Conservation (phyloP, 2,888 invertebrate species). For the Miltochrista miniata region DNA sequence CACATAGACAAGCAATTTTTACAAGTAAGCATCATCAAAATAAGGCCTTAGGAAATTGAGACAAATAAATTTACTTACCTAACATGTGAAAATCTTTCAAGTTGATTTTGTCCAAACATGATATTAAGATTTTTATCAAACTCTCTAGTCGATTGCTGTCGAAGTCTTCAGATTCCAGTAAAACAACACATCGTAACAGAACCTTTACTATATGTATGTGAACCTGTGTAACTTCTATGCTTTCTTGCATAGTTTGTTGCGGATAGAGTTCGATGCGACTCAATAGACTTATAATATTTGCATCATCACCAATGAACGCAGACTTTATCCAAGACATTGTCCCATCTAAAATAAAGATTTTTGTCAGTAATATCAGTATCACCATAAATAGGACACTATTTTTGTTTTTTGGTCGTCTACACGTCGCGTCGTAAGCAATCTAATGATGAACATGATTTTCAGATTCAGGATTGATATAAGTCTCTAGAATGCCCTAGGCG, state of each 20-base stretch:
- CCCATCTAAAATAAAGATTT: slow-evolving; percentile 35
- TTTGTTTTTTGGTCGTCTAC: too few species aligned
- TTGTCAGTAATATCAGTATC: too few species aligned
- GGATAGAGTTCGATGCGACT: slow-evolving; percentile 64
- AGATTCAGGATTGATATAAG: too few species aligned
- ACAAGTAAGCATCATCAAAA: too few species aligned
- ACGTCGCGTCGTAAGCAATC: too few species aligned
- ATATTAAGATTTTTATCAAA: slow-evolving; percentile 65
- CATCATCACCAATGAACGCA: slow-evolving; percentile 64
- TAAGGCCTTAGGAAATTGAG: too few species aligned
- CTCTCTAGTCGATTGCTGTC: slow-evolving; percentile 61
- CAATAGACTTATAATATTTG: slow-evolving; percentile 60
- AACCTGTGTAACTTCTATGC: slow-evolving; percentile 67
- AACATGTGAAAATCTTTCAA: slow-evolving; percentile 76
- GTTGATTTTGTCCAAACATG: slow-evolving; percentile 68
- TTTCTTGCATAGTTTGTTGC: slow-evolving; percentile 64
- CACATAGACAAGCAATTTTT: too few species aligned
- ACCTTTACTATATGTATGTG: slow-evolving; percentile 71
- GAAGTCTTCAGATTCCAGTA: slow-evolving; percentile 53
- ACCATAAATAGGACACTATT: too few species aligned
- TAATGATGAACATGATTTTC: too few species aligned
- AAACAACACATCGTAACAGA: slow-evolving; percentile 54
- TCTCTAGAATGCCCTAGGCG: too few species aligned
- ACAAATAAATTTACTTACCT: slow-evolving; percentile 55
- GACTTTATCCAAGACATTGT: slow-evolving; percentile 65